Evolutionary conservation across 2,113 vertebrate species (phyloP).

Genomic region (Prionailurus viverrinus): DNA sequence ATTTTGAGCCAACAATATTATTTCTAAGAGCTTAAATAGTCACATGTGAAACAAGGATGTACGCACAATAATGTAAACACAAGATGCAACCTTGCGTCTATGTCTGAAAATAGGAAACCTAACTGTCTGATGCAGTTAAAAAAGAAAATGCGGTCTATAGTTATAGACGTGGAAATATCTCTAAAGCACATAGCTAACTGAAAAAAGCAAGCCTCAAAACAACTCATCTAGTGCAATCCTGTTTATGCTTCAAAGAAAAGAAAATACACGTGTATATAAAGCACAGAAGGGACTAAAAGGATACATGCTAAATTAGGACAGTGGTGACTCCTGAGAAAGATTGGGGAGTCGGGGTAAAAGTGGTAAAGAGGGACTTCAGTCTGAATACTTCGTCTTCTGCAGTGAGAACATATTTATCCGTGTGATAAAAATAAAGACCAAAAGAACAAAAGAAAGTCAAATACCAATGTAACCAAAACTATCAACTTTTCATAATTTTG

Average conservation of each 20-base stretch:
- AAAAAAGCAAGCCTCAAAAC: slow-evolving; percentile 24
- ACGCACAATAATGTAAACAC: background rate
- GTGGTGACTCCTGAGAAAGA: background rate
- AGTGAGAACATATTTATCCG: slow-evolving; percentile 35
- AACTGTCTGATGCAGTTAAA: slow-evolving; percentile 17
- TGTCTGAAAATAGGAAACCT: slow-evolving; percentile 45
- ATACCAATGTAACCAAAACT: background rate
- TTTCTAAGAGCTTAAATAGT: slow-evolving; percentile 51
- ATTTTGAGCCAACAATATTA: slow-evolving; percentile 36
- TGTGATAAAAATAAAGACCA: slow-evolving; percentile 37
- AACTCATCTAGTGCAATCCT: background rate
- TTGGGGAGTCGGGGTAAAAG: background rate
- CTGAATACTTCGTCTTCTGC: background rate
- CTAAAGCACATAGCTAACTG: background rate
- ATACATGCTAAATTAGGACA: background rate
- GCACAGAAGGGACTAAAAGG: background rate
- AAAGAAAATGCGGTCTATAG: background rate
- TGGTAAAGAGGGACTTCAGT: background rate
- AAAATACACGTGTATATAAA: background rate
- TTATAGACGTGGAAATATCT: background rate
- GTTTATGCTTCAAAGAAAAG: slow-evolving; percentile 27
- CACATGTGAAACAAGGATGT: background rate
- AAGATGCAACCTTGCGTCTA: background rate
- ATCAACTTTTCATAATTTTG: background rate
- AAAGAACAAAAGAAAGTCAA: slow-evolving; percentile 24